Base-by-base conservation (phyloP, 2,888 invertebrate species). In the Cloeon dipterum region DNA sequence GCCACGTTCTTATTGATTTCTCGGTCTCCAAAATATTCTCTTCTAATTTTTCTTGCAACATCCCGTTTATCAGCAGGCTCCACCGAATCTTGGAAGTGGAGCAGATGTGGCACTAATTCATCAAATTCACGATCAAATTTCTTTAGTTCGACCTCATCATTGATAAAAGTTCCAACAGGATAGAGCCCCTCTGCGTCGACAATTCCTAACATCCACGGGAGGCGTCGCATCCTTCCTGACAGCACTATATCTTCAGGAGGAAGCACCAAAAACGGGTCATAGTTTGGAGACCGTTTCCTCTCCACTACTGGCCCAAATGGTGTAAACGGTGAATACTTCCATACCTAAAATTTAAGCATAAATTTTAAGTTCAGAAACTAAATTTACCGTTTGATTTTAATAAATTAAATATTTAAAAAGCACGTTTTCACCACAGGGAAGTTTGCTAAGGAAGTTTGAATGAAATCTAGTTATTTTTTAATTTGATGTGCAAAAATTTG, bases 251-350 rank as follows among this genome's bases (percentile, higher is more conserved):
- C 23, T 2, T 20, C 35, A 7, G 40, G 40, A 11, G 26, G 33
- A 29, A 37, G 25, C 23, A 35, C 5, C 13, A 40, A 35, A 38
- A 40, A 40, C n/a, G 1, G 32, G 35, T 20, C 20, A 39, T 7
- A 36, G 35, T 4, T n/a, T n/a, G n/a, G n/a, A n/a, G n/a, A n/a
- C n/a, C 50, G 39, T 46, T 83, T 82, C 0, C 7, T 8, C n/a
- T n/a, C n/a, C n/a, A 70, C 59, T 0, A 74, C 74, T 0, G 78
- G 75, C 0, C 70, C 74, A 50, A 79, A 79, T 0, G 74, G 71
- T 1, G 74, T 66, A 50, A 74, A 74, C 41, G 78, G 68, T 51
- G 69, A 66, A 47, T 72, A 72, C 13, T 69, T 52, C 58, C 62
- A 68, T 19, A 63, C 60, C 65, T 65, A n/a, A n/a, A n/a, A n/a